Evolutionary conservation across 2,888 invertebrate species (phyloP).

Genomic region (Orthonevra nobilis): DNA sequence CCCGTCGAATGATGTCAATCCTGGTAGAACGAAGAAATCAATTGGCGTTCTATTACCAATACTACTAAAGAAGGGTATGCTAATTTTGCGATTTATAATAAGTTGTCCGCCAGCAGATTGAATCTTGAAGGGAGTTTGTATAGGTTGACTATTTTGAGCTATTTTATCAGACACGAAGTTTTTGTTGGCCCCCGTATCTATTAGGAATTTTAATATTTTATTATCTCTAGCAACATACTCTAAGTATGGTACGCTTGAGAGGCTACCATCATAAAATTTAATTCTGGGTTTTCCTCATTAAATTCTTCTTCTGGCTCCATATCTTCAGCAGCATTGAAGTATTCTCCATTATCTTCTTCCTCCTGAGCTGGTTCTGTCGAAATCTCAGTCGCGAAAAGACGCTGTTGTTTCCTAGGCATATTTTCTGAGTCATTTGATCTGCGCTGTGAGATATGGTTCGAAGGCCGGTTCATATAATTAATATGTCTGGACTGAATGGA

Average conservation of each 20-base stretch:
- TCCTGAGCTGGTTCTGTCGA: neutral
- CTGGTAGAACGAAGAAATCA: neutral
- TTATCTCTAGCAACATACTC: conserved; percentile 10
- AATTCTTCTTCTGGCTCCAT: neutral
- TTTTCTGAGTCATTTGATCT: no score
- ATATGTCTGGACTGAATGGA: conserved; percentile 19
- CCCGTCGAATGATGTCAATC: neutral
- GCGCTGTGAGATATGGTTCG: conserved; percentile 5
- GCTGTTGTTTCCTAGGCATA: conserved; percentile 18
- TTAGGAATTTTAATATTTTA: conserved; percentile 12
- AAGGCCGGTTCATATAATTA: conserved; percentile 32
- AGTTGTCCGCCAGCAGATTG: conserved; percentile 10
- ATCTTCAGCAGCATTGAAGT: conserved; percentile 11
- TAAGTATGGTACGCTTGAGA: conserved; percentile 37
- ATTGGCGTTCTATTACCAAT: conserved; percentile 4
- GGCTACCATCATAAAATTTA: conserved; percentile 35
- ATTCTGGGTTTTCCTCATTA: no score
- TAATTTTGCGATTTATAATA: conserved; percentile 1
- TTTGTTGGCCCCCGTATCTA: no score
- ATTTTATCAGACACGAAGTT: conserved; percentile 4
- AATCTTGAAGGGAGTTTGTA: no score
- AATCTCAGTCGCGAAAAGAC: conserved; percentile 14
- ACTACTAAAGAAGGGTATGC: neutral
- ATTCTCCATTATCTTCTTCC: neutral
- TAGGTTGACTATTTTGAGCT: neutral